Evolutionary conservation across 2,797 vertebrate species (phyloP).

Genomic region (Pseudochirops cupreus): DNA sequence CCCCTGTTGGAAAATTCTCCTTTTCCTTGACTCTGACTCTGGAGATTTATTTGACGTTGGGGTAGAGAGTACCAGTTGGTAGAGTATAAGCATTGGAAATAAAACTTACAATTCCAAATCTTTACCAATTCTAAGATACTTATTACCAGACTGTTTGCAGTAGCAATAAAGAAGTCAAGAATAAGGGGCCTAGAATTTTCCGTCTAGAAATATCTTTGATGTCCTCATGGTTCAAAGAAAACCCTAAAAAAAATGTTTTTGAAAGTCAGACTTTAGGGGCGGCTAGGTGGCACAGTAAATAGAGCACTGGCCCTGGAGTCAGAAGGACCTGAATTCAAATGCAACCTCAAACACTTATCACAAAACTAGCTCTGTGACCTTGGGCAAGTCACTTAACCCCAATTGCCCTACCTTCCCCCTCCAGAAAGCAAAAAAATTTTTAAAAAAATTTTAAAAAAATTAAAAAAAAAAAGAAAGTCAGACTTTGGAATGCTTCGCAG

Average conservation of each 20-base stretch:
- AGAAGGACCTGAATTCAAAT: too few species aligned
- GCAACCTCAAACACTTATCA: too few species aligned
- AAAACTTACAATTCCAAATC: neutral
- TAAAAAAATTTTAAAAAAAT: too few species aligned
- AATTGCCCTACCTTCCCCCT: too few species aligned
- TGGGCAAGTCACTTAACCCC: too few species aligned
- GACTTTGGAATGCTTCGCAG: neutral
- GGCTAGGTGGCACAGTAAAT: too few species aligned
- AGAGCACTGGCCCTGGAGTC: too few species aligned
- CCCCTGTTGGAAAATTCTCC: conserved; percentile 70
- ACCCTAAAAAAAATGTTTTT: neutral
- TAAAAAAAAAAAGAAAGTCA: neutral
- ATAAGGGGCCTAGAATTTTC: neutral
- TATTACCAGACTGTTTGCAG: neutral
- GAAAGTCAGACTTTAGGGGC: too few species aligned
- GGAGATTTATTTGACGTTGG: conserved; percentile 10
- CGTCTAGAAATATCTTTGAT: neutral
- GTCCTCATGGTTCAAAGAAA: neutral
- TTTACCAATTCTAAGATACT: conserved; percentile 25
- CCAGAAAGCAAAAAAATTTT: too few species aligned
- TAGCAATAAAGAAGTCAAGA: neutral
- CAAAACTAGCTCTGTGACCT: too few species aligned
- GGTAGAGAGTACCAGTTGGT: conserved; percentile 74
- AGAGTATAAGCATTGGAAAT: conserved; percentile 46
- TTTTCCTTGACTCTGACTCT: conserved; percentile 15